Base-by-base conservation (phyloP, 2,113 vertebrate species). In the Gavialis gangeticus region DNA sequence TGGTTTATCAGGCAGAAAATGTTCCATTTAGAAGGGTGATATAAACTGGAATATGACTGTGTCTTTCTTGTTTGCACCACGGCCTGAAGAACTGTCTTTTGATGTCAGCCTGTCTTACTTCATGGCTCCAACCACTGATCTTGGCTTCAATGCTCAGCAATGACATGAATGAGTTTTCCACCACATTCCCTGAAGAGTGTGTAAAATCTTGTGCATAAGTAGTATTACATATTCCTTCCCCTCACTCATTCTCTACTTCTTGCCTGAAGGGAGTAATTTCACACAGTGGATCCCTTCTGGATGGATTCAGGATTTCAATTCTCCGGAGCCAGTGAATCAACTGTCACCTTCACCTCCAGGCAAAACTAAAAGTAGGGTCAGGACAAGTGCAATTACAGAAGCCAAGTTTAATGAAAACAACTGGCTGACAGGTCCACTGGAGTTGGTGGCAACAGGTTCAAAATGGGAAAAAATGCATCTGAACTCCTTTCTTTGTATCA, bases 401-500 rank as follows among this genome's bases (percentile, higher is more conserved):
- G 87, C 59, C 12, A 82, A 92, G 54, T 85, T 95, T 92, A 95
- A 87, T 21, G 14, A 93, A 86, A 71, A 87, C 81, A 94, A 89
- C 10, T 56, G 54, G 9, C 34, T 21, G 55, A 84, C 21, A 91
- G 84, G 85, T 71, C 59, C 0, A 0, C 60, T 83, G 28, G 28
- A 69, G 92, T 63, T 22, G 28, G 62, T 57, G 16, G 46, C 57
- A 89, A 91, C 8, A 93, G 90, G 89, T 92, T 84, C 63, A 79
- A 90, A 92, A 90, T 73, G 57, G 30, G 64, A 56, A 25, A 75
- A 4, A 8, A 82, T 89, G 37, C 22, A 66, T 85, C 24, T 21
- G 17, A 92, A 89, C 92, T 91, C 87, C 56, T 63, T 94, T 96
- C 60, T 89, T 95, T 82, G 77, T 60, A 94, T 64, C 91, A 94